Base-by-base conservation (phyloP, 2,888 invertebrate genomes). In the Brassicogethes aeneus region DNA sequence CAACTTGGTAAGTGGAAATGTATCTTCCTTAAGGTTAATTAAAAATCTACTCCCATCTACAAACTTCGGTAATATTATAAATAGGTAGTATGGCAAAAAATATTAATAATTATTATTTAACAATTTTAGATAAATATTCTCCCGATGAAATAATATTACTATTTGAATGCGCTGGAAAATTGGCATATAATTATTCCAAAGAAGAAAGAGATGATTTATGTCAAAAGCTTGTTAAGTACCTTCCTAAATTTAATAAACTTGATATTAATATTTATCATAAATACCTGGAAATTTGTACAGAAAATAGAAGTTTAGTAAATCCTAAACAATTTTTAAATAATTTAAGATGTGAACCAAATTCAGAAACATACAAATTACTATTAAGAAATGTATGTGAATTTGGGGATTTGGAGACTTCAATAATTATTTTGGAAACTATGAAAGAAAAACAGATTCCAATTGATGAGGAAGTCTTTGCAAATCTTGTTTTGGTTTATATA, bases 361-460 rank as follows among this genome's bases (percentile, higher is more conserved):
- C 66, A 1, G 66, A 69, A 5, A 75, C 80, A 1, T 79, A 75
- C 55, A 71, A 74, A 40, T 64, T 76, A 1, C 64, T 85, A 23
- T 55, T 84, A 36, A 68, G 69, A 49, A 71, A 72, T 37, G 70
- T 74, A 3, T 79, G 77, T 40, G 72, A 76, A 38, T 55, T 51
- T 17, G 82, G 80, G 10, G 73, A 81, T 52, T 57, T 77, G 13
- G 69, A 73, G 17, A 72, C 77, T 54, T 72, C 76, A 0, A 65
- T 71, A 10, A 71, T 74, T 52, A 66, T 82, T 3, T 65, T 84
- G 40, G 65, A 74, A 2, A 71, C 74, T 35, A 82, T 83, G 76
- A 79, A 79, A 51, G 55, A 69, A 1, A 63, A 66, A 13, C 66
- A 66, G 1, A 60, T 75, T 34, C 62, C 76, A 1, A 66, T 77